phyloP scores from a whole-genome alignment of 2,113 vertebrate genomes.

The Leptodactylus fuscus region DNA sequence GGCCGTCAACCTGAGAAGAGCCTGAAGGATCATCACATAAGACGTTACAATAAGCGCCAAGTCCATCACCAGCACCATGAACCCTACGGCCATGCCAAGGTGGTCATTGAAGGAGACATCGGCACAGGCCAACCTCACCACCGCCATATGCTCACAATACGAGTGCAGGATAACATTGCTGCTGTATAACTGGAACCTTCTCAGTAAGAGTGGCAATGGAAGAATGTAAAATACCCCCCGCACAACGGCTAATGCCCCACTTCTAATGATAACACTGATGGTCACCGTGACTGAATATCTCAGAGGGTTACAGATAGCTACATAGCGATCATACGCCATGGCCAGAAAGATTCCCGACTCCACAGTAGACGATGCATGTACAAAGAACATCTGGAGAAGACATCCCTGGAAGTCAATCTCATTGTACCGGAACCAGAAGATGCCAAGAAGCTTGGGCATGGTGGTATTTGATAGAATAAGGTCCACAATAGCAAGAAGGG shows the following conservation, averaged over 20 bases:
- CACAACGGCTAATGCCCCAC: background rate
- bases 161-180: slow-evolving; percentile 42
- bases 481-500: slow-evolving; percentile 30
- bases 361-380: slow-evolving; percentile 39
- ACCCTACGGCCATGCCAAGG: slow-evolving; percentile 31
- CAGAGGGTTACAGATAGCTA: slow-evolving; percentile 56
- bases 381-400: slow-evolving; percentile 56
- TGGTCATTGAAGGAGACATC: slow-evolving; percentile 30
- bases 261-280: background rate
- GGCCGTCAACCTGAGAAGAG: slow-evolving; percentile 7
- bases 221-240: slow-evolving; percentile 39
- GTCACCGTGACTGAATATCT: slow-evolving; percentile 29
- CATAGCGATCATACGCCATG: slow-evolving; percentile 57
- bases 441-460: slow-evolving; percentile 54
- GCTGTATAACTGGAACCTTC: background rate
- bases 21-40: slow-evolving; percentile 45
- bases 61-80: slow-evolving; percentile 49
- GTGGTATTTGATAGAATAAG: slow-evolving; percentile 7
- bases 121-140: slow-evolving; percentile 49
- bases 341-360: slow-evolving; percentile 48
- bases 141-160: slow-evolving; percentile 57
- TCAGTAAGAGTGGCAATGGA: slow-evolving; percentile 15
- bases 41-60: slow-evolving; percentile 16
- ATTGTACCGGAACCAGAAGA: slow-evolving; percentile 45
- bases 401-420: slow-evolving; percentile 29